Evolutionary conservation across 2,797 vertebrate species (phyloP), one percentile per base, ranked within the genome.

Genomic region (Sorex maritimensis): DNA sequence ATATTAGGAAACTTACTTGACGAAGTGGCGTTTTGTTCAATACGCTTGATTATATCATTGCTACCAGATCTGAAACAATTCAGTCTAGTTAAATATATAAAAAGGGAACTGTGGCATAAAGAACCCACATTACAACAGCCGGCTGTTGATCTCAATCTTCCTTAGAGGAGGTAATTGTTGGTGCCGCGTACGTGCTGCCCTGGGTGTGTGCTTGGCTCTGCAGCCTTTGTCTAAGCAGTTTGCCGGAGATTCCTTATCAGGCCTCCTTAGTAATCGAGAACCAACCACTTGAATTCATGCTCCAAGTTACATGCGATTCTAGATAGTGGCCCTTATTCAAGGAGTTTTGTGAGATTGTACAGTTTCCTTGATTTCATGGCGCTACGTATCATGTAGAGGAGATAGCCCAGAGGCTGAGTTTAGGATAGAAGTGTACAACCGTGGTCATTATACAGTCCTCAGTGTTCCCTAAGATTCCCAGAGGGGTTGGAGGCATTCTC

Each of bases 1-100:
- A 77, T 97, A 88, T 96, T 91, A 85, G 94, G 96, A 96, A 96
- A 83, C 67, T 38, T 65, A 83, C 71, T 94, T 93, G 92, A 74
- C 85, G 84, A 96, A 93, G 58, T 75, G 46, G 24, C 69, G 5
- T 84, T 85, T 84, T 93, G 81, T 69, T 96, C 61, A 95, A 80
- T 97, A 74, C 69, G 68, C 46, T 92, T 88, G 88, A 73, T 92
- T 91, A 81, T 90, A 52, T 94, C 55, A 67, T 90, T 87, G 80
- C 74, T 95, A n/a, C 58, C 34, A 81, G 82, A 95, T 63, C 86
- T 85, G 84, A 65, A 67, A 38, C 67, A 75, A 81, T 91, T 95
- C 49, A 58, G 49, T 89, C 65, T 90, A 61, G 82, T 79, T 44
- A 94, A 49, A 87, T 34, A 0, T 49, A 69, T 21, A 77, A 72